Conservation (phyloP, 2,113 vertebrate species). For the Ardeotis arabs region DNA sequence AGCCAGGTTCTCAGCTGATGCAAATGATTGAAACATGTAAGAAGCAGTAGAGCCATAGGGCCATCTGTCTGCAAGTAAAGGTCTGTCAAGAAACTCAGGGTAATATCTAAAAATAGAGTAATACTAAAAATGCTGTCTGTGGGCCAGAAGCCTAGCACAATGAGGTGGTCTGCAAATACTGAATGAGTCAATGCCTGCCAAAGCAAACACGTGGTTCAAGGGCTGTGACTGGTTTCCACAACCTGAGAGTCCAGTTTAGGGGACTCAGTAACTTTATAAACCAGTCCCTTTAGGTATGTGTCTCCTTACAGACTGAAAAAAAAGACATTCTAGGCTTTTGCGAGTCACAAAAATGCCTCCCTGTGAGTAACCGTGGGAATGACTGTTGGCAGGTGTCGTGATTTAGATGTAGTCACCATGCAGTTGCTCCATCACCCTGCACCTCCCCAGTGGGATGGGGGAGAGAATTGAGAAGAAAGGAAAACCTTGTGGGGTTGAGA, state of each 20-base stretch:
- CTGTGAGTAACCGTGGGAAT: neutral
- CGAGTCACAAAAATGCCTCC: neutral
- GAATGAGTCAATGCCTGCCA: neutral
- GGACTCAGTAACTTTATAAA: neutral
- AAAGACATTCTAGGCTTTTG: neutral
- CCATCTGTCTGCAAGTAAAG: neutral
- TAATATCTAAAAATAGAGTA: neutral
- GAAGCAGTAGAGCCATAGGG: neutral
- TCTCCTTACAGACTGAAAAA: neutral
- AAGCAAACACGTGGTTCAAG: neutral
- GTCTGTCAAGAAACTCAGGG: neutral
- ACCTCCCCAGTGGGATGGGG: too few relatives aligned
- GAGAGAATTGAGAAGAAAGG: too few relatives aligned
- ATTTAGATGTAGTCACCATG: too few relatives aligned
- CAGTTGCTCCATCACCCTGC: too few relatives aligned
- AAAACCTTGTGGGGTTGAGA: too few relatives aligned
- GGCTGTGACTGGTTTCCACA: neutral
- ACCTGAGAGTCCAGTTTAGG: neutral
- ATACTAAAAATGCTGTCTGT: neutral
- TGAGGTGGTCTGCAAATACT: rapidly evolving
- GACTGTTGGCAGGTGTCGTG: neutral
- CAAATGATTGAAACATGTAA: neutral
- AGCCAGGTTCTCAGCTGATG: slow-evolving; percentile 3
- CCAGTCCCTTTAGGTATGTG: neutral
- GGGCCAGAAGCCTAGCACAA: neutral